Percentiles rank a stretch among this genome's conserved stretches.
phyloP scores from a whole-genome alignment of 2,888 invertebrate genomes.

The Mythimna pallens region DNA sequence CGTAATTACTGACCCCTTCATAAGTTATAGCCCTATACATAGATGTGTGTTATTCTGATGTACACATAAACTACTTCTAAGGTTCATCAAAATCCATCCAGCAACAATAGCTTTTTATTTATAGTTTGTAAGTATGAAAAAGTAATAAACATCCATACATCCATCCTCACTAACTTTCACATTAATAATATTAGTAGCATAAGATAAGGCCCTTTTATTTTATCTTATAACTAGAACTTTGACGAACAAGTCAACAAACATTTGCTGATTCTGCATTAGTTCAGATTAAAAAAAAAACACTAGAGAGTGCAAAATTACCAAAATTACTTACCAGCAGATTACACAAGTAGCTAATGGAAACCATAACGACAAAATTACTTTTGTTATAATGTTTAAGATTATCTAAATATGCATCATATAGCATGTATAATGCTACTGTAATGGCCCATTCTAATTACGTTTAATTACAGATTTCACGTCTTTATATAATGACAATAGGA shows the following conservation, averaged over 20 bases:
- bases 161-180: no score
- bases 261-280: not conserved
- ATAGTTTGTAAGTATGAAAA: no score
- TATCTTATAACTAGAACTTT: not conserved
- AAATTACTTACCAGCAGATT: slow-evolving; percentile 13
- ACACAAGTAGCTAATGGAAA: slow-evolving; percentile 19
- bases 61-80: no score
- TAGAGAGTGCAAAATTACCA: slow-evolving; percentile 7
- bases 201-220: not conserved
- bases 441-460: slow-evolving; percentile 43
- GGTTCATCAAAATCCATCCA: no score
- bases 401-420: slow-evolving; percentile 40
- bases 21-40: no score
- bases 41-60: no score
- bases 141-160: no score
- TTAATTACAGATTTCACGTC: slow-evolving; percentile 59
- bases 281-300: slow-evolving; percentile 4
- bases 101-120: no score
- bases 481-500: slow-evolving; percentile 49
- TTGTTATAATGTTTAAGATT: slow-evolving; percentile 26
- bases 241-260: not conserved
- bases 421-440: slow-evolving; percentile 46
- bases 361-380: slow-evolving; percentile 15
- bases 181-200: no score
- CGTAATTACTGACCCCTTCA: no score